phyloP scores from a whole-genome alignment of 2,113 vertebrate genomes.

The Centropus bengalensis region DNA sequence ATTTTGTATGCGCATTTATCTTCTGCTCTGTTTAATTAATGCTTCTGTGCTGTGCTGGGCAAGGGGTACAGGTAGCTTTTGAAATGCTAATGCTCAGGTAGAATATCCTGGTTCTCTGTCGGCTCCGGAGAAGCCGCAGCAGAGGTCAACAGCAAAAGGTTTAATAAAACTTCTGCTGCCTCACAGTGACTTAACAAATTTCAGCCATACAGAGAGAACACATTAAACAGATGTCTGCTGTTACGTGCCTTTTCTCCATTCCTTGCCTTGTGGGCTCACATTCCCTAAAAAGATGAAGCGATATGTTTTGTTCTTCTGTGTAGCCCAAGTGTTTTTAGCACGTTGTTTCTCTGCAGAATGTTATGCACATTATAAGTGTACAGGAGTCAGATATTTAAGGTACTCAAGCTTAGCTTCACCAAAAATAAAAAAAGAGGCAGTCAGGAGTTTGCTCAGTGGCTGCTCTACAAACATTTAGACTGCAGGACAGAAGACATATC shows the following conservation, averaged over 20 bases:
- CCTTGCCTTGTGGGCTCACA: fast-evolving
- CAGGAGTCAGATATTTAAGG: background rate
- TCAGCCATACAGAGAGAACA: background rate
- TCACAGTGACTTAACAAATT: background rate
- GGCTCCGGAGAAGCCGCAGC: background rate
- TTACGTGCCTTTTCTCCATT: background rate
- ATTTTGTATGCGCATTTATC: slow-evolving; percentile 36
- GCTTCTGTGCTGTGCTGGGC: background rate
- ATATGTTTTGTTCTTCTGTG: background rate
- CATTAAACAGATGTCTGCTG: background rate
- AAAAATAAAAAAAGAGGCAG: background rate
- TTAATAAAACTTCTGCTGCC: background rate
- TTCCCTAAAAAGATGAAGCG: background rate
- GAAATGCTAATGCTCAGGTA: slow-evolving; percentile 15
- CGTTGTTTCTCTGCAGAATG: background rate
- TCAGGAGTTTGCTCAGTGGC: background rate
- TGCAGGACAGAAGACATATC: background rate
- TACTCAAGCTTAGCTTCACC: background rate
- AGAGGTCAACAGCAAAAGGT: slow-evolving; percentile 2
- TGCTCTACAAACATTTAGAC: background rate
- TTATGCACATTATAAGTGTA: background rate
- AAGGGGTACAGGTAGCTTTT: slow-evolving; percentile 21
- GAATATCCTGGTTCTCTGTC: background rate
- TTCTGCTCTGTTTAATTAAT: slow-evolving; percentile 49
- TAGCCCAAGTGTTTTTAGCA: background rate